These are phyloP conservation scores for Atherinomorus stipes DNA, from an alignment of 2,113 vertebrate species.

Conservation along the genomic window DNA sequence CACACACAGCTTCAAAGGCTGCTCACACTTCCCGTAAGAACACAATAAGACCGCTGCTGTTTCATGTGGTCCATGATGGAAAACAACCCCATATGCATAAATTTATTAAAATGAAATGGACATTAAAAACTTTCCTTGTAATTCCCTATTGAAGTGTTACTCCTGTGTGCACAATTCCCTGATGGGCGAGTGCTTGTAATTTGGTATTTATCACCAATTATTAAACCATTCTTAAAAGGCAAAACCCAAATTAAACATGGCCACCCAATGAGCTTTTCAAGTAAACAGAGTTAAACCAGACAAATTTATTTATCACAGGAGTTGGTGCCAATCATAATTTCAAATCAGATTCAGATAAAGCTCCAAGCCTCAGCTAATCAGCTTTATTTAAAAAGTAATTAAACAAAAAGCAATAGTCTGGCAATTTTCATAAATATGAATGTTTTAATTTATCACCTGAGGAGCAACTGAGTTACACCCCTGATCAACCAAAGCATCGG, in stretches of 20 bases:
- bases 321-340: too few relatives aligned
- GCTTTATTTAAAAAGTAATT: too few relatives aligned
- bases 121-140: constrained; percentile 12
- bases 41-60: constrained; percentile 14
- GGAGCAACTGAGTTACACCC: neutral
- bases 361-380: too few relatives aligned
- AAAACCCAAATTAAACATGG: too few relatives aligned
- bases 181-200: neutral
- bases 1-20: constrained; percentile 59
- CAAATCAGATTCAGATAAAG: too few relatives aligned
- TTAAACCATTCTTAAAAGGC: too few relatives aligned
- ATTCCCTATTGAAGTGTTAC: neutral
- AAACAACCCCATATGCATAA: constrained; percentile 9
- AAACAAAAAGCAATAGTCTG: too few relatives aligned
- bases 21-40: constrained; percentile 18
- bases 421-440: neutral
- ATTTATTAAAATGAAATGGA: constrained; percentile 15
- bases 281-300: too few relatives aligned
- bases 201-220: too few relatives aligned
- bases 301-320: too few relatives aligned
- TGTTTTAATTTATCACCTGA: neutral
- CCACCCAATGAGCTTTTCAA: too few relatives aligned
- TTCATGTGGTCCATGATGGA: constrained; percentile 15
- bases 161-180: neutral
- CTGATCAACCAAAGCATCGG: neutral